Base-by-base conservation (phyloP, 2,888 invertebrate species). In the Oscheius sp. region DNA sequence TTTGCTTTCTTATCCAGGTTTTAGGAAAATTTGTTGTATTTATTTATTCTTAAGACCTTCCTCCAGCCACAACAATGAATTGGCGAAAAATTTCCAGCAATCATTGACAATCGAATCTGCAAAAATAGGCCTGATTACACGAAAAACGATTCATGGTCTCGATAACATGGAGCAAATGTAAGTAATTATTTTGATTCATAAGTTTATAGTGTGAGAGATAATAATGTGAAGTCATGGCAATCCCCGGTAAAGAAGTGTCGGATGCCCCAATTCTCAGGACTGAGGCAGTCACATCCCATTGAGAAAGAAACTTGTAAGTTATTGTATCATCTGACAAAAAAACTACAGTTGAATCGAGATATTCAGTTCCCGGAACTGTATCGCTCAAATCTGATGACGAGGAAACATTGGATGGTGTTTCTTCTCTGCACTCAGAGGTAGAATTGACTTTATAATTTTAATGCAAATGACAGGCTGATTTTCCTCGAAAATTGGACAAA, bases 111-210 rank as follows among this genome's bases (percentile, higher is more conserved):
- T 54, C 12, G 54, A 54, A 17, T n/a, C 54, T 17, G 36, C 54
- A 4, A 54, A 54, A 54, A 33, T 54, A 6, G 33, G 33, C 20
- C 32, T 54, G 5, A 22, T 33, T 17, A 17, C 54, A 20, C 2
- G 54, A n/a, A 54, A 54, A 54, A 54, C 54, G 6, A 54, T 54
- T 24, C 33, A 54, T 12, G 54, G 54, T 5, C 33, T 54, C 33
- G 54, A 32, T 14, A 36, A 54, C n/a, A 22, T 54, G 14, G 54
- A 33, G 20, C 32, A 33, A 54, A n/a, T 54, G 54, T 54, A 4
- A 54, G 33, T 20, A 22, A 22, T 54, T 50, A 3, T 3, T 51
- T 30, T 30, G 5, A 30, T 6, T 20, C 8, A 24, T 5, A 49
- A 24, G 9, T 49, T 45, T 45, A 6, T 9, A 17, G 9, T 17